Base-by-base conservation (phyloP, 2,797 vertebrate genomes). In the Enteromius anoplus region DNA sequence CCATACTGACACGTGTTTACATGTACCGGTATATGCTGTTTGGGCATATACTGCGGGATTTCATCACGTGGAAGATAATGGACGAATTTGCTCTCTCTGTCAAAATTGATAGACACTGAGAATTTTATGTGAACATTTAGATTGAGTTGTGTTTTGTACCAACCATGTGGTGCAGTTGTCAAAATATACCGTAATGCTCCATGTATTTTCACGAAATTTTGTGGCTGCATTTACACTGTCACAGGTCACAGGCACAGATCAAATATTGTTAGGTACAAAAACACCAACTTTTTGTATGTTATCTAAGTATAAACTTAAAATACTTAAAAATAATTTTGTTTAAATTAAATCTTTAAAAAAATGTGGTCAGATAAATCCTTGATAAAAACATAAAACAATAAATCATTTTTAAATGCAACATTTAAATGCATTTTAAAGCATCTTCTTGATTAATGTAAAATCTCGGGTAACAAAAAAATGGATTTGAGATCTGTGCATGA, bases 81-180 rank as follows among this genome's bases (percentile, higher is more conserved):
- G 40, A 29, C 23, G 14, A 60, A 5, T 64, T 73, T 65, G 69
- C 69, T 42, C 37, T 60, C 73, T 78, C 58, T 53, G 15, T 75
- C 6, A 75, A 75, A 81, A 73, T 51, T 70, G 21, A 21, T 17
- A 23, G 58, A 65, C 8, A n/a, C 55, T 49, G 2, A 73, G 12
- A 69, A 21, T 14, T 5, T 2, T 37, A 12, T 37, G 15, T n/a
- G 29, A 49, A 34, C 6, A 19, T 81, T 3, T 65, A 51, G 14
- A 65, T 8, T 58, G 47, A 4, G 32, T 62, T 65, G 37, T 81
- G 45, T 75, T 64, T 73, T 66, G 17, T 19, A 65, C 40, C 76
- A 58, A 68, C 26, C 47, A 10, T 82, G 78, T 80, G 62, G 71
- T 45, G 12, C 62, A 68, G 81, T 45, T 82, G 81, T 82, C 64